These are phyloP conservation scores for Condylura cristata DNA, from an alignment of 2,113 vertebrate species.

Conservation along the genomic window DNA sequence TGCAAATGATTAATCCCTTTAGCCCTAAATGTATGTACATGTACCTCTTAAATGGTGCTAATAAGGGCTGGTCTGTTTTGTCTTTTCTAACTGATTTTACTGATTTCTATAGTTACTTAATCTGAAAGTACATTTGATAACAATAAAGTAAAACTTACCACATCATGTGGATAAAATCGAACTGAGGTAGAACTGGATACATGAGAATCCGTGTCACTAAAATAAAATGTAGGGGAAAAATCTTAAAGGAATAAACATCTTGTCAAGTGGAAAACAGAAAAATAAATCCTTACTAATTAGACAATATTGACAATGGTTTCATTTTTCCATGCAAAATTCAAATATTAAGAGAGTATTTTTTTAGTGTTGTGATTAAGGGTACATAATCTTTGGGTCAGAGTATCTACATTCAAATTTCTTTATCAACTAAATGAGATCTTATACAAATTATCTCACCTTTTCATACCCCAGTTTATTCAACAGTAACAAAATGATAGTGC, in stretches of 20 bases:
- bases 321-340: slow-evolving; percentile 32
- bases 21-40: background rate
- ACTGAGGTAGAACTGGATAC: slow-evolving; percentile 99
- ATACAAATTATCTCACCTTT: background rate
- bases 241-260: slow-evolving; percentile 79
- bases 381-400: background rate
- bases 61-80: background rate
- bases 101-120: slow-evolving; percentile 16
- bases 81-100: slow-evolving; percentile 21
- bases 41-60: background rate
- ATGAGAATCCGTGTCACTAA: slow-evolving; percentile 99
- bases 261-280: slow-evolving; percentile 5
- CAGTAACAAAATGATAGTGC: background rate
- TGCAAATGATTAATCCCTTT: slow-evolving; percentile 1
- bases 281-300: slow-evolving; percentile 23
- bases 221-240: slow-evolving; percentile 84
- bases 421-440: background rate
- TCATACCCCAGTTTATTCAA: background rate
- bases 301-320: slow-evolving; percentile 19
- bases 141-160: slow-evolving; percentile 91
- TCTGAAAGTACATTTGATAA: slow-evolving; percentile 50
- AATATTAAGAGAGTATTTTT: slow-evolving; percentile 29
- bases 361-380: background rate
- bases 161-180: slow-evolving; percentile 99
- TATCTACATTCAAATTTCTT: background rate